Percentiles rank a stretch among this genome's conserved stretches.
phyloP scores from a whole-genome alignment of 1,140 invertebrate genomes.

The Drosophila malerkotliana region DNA sequence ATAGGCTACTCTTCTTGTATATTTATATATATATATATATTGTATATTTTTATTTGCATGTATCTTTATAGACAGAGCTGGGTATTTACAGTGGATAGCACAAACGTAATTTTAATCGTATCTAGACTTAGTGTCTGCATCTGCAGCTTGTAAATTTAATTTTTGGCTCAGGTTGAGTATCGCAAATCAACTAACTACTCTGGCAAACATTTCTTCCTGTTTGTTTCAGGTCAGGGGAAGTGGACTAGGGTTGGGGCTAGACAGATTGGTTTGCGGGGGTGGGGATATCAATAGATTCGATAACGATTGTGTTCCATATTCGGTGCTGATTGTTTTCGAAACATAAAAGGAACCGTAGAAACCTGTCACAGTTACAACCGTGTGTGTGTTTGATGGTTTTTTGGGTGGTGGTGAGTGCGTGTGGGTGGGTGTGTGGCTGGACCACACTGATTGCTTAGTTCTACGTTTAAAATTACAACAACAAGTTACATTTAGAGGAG shows the following conservation, averaged over 20 bases:
- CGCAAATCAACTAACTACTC: constrained; percentile 65
- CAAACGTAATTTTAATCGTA: constrained; percentile 41
- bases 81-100: constrained; percentile 57
- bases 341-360: constrained; percentile 74
- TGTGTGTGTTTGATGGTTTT: constrained; percentile 17
- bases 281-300: constrained; percentile 47
- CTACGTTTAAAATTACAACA: constrained; percentile 78
- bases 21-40: constrained; percentile 43
- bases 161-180: constrained; percentile 80
- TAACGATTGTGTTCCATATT: constrained; percentile 59
- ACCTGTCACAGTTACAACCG: constrained; percentile 76
- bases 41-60: constrained; percentile 1
- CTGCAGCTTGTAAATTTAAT: constrained; percentile 54
- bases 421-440: constrained; percentile 22
- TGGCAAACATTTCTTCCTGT: constrained; percentile 29
- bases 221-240: constrained; percentile 4
- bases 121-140: constrained; percentile 49
- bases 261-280: not conserved
- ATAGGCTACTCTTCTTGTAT: constrained; percentile 45
- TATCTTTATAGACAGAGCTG: constrained; percentile 41
- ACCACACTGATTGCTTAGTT: constrained; percentile 63
- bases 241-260: not conserved
- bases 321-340: constrained; percentile 61
- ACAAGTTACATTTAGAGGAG: constrained; percentile 74
- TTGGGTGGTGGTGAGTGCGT: constrained; percentile 19